Evolutionary conservation across 1,140 invertebrate genomes (phyloP), one percentile per base, ranked within the genome.

Genomic region (Callitettix versicolor): DNA sequence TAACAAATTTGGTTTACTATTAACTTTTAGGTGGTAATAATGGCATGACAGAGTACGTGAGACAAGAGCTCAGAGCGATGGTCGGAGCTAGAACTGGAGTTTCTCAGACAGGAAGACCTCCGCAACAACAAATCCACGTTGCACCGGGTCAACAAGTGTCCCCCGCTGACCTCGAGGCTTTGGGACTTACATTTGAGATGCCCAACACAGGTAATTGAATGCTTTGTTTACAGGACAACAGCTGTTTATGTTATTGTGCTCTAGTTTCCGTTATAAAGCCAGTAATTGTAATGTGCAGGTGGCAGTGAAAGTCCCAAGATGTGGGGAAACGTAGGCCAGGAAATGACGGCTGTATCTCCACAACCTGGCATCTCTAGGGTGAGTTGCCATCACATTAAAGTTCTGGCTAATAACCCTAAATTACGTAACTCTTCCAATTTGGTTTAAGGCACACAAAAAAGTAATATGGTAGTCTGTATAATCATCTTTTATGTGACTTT

Each of bases 41-140:
- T 48, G 61, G 64, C 40, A 57, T 63, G 34, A 61, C 64, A 11
- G 63, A 64, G 47, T 64, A 58, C 18, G 62, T 62, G 15, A 79
- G 88, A 65, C 88, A 93, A 76, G 90, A 92, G 70, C 74, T 94
- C 61, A 77, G 90, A 63, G 88, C 87, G 17, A 82, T 88, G 55
- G 88, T 93, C 55, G 88, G 85, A 59, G 87, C 84, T 26, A 76
- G 90, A 63, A 86, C 84, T 14, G 81, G 82, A 58, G 78, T 79
- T 48, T 44, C 15, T 38, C 24, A 17, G 50, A 44, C 43, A 53
- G 57, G 48, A 12, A 22, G 41, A 30, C 57, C 53, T 43, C 56
- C 51, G 54, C 69, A 69, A 46, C 69, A 71, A 56, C 66, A 67
- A 53, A 59, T 65, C 26, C 42, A 55, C 24, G 50, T 49, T 11